Evolutionary conservation across 2,888 invertebrate species (phyloP).

Genomic region (Drosophila dives): DNA sequence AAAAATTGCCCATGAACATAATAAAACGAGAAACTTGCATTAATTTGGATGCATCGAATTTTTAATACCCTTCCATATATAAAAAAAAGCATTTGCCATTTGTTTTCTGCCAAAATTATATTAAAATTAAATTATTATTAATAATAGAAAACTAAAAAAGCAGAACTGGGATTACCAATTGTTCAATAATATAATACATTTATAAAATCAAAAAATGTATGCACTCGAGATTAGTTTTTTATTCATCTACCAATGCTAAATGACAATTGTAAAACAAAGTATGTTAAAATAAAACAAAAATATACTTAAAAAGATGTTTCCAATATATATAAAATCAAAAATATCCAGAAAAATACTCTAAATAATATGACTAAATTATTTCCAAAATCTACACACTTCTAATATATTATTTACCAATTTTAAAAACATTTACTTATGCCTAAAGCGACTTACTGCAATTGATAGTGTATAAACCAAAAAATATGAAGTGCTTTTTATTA

Average conservation of each 20-base stretch:
- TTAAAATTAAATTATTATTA: not conserved
- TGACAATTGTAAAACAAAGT: not conserved
- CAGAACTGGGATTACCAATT: not conserved
- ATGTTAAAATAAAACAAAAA: not conserved
- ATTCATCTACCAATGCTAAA: not conserved
- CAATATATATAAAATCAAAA: not conserved
- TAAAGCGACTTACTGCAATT: not conserved
- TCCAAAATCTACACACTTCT: not conserved
- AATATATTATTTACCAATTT: not conserved
- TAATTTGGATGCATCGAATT: not conserved
- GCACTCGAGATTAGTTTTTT: fast-evolving
- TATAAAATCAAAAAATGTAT: not conserved
- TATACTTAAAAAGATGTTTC: not conserved
- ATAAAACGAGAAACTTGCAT: constrained; percentile 31
- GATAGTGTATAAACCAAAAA: constrained; percentile 7
- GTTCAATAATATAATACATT: not conserved
- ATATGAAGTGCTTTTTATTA: constrained; percentile 17
- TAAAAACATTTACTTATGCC: not conserved
- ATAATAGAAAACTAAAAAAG: not conserved
- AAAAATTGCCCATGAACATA: constrained; percentile 44
- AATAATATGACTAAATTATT: not conserved
- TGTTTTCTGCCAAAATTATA: not conserved
- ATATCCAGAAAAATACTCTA: not conserved
- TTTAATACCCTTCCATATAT: constrained; percentile 13
- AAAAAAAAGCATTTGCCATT: not conserved